These are phyloP conservation scores for Monomorium pharaonis DNA, from an alignment of 1,140 invertebrate species.

Conservation along the genomic window DNA sequence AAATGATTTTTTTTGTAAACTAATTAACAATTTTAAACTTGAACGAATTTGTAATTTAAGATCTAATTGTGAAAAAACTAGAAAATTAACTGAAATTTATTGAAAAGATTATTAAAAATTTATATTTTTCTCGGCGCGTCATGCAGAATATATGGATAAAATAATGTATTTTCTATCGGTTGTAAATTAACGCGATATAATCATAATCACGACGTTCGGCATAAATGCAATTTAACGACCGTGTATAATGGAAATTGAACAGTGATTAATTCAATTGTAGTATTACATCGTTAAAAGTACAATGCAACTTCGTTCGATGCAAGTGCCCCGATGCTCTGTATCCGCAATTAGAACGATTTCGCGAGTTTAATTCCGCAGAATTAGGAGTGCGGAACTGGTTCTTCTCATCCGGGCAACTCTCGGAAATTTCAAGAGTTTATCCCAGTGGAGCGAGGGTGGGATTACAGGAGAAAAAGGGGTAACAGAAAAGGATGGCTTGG, in stretches of 20 bases:
- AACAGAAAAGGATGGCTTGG: slow-evolving; percentile 32
- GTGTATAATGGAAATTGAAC: background rate
- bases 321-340: slow-evolving; percentile 55
- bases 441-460: slow-evolving; percentile 50
- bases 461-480: slow-evolving; percentile 42
- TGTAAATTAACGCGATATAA: background rate
- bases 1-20: background rate
- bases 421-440: slow-evolving; percentile 73
- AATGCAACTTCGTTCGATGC: slow-evolving; percentile 34
- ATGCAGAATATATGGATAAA: background rate
- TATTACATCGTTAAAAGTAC: slow-evolving; percentile 36
- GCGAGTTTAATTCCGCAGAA: slow-evolving; percentile 75
- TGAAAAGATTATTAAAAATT: background rate
- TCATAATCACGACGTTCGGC: background rate
- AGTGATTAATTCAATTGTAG: slow-evolving; percentile 30
- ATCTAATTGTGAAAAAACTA: background rate
- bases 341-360: slow-evolving; percentile 69
- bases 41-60: background rate
- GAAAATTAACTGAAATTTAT: background rate
- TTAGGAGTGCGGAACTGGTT: slow-evolving; percentile 70
- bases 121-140: background rate
- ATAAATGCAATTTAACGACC: background rate
- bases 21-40: background rate
- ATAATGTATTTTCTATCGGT: background rate
- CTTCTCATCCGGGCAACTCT: slow-evolving; percentile 63